These are phyloP conservation scores for Drosophila conformis DNA, from an alignment of 2,888 invertebrate genomes.

Conservation along the genomic window DNA sequence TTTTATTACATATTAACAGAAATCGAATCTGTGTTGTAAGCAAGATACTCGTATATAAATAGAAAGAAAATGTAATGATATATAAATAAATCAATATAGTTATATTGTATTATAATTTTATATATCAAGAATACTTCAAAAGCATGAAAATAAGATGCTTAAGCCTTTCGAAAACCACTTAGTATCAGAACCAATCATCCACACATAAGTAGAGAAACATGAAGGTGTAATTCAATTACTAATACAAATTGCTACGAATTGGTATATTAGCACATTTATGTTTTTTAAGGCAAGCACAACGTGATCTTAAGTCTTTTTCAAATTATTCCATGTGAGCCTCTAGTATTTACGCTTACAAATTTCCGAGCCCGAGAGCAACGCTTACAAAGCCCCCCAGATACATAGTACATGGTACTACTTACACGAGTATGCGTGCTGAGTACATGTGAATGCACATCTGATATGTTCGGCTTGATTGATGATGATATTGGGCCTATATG, in stretches of 20 bases:
- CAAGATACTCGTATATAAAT: too few species aligned
- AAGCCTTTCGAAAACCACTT: not conserved
- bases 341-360: slow-evolving; percentile 47
- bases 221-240: not conserved
- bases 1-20: not conserved
- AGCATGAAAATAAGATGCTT: not conserved
- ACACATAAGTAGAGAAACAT: not conserved
- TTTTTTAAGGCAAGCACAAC: slow-evolving; percentile 1
- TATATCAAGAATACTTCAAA: not conserved
- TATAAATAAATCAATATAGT: too few species aligned
- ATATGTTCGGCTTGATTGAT: slow-evolving; percentile 73
- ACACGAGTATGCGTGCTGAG: slow-evolving; percentile 11
- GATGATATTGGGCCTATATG: slow-evolving; percentile 61
- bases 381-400: slow-evolving; percentile 42
- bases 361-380: slow-evolving; percentile 45
- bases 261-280: slow-evolving; percentile 5
- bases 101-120: too few species aligned
- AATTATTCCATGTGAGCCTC: slow-evolving; percentile 14
- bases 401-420: slow-evolving; percentile 1
- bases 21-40: not conserved
- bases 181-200: not conserved
- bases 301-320: slow-evolving; percentile 7
- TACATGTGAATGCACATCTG: slow-evolving; percentile 70
- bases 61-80: too few species aligned
- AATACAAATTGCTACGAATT: slow-evolving; percentile 6